Base-by-base conservation (phyloP, 92 coral and sea anemone species). In the Chrysogorgia sp. region DNA sequence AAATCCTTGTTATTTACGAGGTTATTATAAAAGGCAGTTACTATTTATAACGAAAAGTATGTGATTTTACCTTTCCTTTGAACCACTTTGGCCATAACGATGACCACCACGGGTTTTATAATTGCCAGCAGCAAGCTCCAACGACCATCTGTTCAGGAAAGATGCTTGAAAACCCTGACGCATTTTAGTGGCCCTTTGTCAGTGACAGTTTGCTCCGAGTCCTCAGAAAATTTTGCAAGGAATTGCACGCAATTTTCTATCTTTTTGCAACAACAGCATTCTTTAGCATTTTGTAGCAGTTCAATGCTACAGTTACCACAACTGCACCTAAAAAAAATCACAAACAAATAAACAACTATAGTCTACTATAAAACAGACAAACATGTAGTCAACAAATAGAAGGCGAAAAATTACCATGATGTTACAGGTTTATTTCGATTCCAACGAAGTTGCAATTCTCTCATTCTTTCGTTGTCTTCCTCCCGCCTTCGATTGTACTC, bases 51-150 rank as follows among this genome's bases (percentile, higher is more conserved):
- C n/a, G n/a, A n/a, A n/a, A n/a, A n/a, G n/a, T n/a, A n/a, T n/a
- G n/a, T n/a, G n/a, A n/a, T n/a, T n/a, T 43, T 67, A 67, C 75
- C 56, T 67, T 67, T 67, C 57, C 56, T 37, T 67, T 67, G 56
- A 17, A 43, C 75, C 32, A 67, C 10, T n/a, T 67, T 67, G 56
- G 10, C 41, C 10, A 67, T 40, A 67, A 28, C 41, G 33, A 67
- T 43, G 33, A 22, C 75, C 56, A 40, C 41, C 75, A 17, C 33
- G 57, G 17, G 75, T 67, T 67, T 67, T 67, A 23, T 21, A 67
- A n/a, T 1, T 43, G 52, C 41, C 75, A 17, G 75, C 75, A 17
- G 75, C 75, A 24, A 67, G 75, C 56, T 67, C 55, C 28, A 64
- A 64, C 21, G 71, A 34, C 71, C 71, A 64, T 40, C 52, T 66